These are phyloP conservation scores for Artibeus lituratus DNA, from an alignment of 2,797 vertebrate species.

Conservation along the genomic window DNA sequence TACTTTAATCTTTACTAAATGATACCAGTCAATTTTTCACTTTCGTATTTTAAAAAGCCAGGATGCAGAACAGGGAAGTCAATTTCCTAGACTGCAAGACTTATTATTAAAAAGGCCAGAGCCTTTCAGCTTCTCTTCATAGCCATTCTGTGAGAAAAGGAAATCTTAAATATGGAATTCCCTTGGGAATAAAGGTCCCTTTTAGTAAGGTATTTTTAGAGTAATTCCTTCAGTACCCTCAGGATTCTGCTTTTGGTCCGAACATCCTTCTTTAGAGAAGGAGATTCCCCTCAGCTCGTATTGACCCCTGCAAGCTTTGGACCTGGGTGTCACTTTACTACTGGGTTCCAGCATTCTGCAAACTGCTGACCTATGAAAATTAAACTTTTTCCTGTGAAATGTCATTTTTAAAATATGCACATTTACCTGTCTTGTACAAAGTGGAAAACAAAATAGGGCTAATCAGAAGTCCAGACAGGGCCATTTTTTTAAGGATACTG, in stretches of 20 bases:
- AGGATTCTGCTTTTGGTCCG: background rate
- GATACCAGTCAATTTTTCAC: background rate
- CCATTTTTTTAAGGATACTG: background rate
- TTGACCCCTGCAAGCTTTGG: background rate
- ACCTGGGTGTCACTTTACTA: background rate
- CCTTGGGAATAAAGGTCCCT: background rate
- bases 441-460: background rate
- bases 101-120: background rate
- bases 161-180: slow-evolving; percentile 36
- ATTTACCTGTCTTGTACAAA: background rate
- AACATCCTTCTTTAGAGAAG: slow-evolving; percentile 14
- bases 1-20: background rate
- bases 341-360: background rate
- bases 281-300: background rate
- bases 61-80: background rate
- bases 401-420: background rate
- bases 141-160: slow-evolving; percentile 2
- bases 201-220: background rate
- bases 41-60: slow-evolving; percentile 3
- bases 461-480: background rate
- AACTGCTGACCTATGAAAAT: background rate
- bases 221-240: background rate
- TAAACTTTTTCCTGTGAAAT: background rate
- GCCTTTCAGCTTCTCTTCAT: background rate
- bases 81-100: background rate